Percentiles rank a stretch among this genome's conserved stretches.
phyloP scores from a whole-genome alignment of 2,888 invertebrate species.

The Emmelina monodactyla region DNA sequence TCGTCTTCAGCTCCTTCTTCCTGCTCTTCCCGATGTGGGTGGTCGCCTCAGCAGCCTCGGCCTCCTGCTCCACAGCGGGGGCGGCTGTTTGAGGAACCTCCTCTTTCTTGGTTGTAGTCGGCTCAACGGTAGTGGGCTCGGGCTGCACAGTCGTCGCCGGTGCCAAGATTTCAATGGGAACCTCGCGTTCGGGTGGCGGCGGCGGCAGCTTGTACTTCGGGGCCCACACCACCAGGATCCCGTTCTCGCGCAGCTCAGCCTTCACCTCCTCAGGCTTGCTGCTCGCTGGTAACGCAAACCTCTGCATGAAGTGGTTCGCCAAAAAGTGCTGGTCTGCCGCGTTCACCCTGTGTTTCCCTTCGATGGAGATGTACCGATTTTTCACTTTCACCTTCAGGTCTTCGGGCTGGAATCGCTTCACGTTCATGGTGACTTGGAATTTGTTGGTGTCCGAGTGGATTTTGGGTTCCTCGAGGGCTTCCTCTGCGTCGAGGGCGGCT shows the following conservation, averaged over 20 bases:
- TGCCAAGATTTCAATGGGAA: slow-evolving; percentile 40
- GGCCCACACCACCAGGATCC: slow-evolving; percentile 36
- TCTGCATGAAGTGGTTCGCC: slow-evolving; percentile 50
- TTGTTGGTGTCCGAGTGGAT: slow-evolving; percentile 39
- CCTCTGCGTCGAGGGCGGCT: slow-evolving; percentile 33
- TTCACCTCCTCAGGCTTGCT: slow-evolving; percentile 47
- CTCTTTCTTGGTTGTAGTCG: slow-evolving; percentile 7
- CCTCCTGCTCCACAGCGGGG: slow-evolving; percentile 31
- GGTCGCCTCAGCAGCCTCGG: slow-evolving; percentile 39
- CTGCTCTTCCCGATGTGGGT: slow-evolving; percentile 53
- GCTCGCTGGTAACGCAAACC: slow-evolving; percentile 43
- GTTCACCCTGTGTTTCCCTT: slow-evolving; percentile 40
- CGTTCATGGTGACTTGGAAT: slow-evolving; percentile 39
- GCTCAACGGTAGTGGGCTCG: slow-evolving; percentile 21
- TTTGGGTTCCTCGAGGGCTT: slow-evolving; percentile 40
- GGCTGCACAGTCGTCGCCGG: slow-evolving; percentile 15
- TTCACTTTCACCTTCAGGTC: slow-evolving; percentile 49
- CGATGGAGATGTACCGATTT: slow-evolving; percentile 43
- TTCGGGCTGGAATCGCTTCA: slow-evolving; percentile 44
- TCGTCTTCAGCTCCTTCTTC: slow-evolving; percentile 50
- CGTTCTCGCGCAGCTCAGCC: slow-evolving; percentile 41
- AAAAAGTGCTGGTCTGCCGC: slow-evolving; percentile 31
- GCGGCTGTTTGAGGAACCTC: slow-evolving; percentile 15
- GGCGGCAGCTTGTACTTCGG: slow-evolving; percentile 51
- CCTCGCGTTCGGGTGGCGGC: slow-evolving; percentile 42